phyloP scores from a whole-genome alignment of 2,113 vertebrate species.

The Mohoua ochrocephala region DNA sequence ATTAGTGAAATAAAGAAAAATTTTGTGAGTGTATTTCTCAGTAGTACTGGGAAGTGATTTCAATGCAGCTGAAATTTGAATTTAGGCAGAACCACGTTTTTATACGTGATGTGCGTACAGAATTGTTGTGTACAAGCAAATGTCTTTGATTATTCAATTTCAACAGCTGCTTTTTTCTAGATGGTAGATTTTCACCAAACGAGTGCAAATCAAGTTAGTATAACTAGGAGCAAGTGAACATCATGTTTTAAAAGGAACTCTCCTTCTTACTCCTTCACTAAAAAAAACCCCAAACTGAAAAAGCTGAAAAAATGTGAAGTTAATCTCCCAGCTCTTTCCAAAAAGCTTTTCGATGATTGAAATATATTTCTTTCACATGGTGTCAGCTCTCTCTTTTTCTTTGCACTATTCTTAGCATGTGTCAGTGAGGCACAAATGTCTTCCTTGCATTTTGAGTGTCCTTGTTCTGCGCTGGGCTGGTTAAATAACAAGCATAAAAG shows the following conservation, averaged over 20 bases:
- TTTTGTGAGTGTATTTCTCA: neutral
- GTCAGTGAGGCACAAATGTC: neutral
- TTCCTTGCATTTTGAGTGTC: neutral
- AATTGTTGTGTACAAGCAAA: neutral
- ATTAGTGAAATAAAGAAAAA: neutral
- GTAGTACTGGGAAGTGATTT: neutral
- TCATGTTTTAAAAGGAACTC: neutral
- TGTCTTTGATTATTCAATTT: neutral
- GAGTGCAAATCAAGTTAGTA: neutral
- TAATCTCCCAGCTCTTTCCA: neutral
- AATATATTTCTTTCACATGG: neutral
- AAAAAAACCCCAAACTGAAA: fast-evolving
- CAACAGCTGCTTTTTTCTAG: neutral
- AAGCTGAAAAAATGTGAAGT: neutral
- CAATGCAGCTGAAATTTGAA: neutral
- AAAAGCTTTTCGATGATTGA: neutral
- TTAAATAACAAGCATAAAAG: neutral
- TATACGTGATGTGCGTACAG: neutral
- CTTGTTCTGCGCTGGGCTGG: neutral
- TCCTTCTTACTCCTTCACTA: neutral
- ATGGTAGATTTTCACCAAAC: neutral
- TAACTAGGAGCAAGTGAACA: neutral
- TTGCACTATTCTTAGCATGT: neutral
- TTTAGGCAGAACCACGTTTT: neutral
- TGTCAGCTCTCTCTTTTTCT: neutral